A percentile compares a stretch with the other conserved stretches of the same genome.
Conservation (phyloP, 2,888 invertebrate genomes). For the Alcis repandata region DNA sequence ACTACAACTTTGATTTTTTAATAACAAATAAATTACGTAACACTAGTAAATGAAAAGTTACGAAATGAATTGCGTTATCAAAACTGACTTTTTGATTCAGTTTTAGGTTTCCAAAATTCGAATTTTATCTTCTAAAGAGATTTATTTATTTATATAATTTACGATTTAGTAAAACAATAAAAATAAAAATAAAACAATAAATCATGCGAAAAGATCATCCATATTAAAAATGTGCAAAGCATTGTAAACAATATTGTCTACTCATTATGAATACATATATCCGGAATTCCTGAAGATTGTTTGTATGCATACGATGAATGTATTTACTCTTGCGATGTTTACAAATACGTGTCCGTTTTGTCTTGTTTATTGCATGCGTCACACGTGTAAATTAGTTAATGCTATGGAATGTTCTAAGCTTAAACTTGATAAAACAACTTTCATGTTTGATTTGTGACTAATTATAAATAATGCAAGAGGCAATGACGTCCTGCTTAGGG, state of each 20-base stretch:
- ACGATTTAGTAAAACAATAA: neutral
- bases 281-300: slow-evolving; percentile 16
- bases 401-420: neutral
- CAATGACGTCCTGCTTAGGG: neutral
- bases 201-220: slow-evolving; percentile 1
- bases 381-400: neutral
- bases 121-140: too few relatives aligned
- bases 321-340: slow-evolving; percentile 17
- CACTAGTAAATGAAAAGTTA: too few relatives aligned
- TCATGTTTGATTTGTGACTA: neutral
- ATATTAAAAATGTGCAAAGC: neutral
- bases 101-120: too few relatives aligned
- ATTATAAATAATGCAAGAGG: neutral
- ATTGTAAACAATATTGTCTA: slow-evolving; percentile 13
- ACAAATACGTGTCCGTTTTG: slow-evolving; percentile 9
- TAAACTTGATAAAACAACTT: neutral
- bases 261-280: slow-evolving; percentile 11
- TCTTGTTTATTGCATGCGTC: neutral
- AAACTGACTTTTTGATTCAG: too few relatives aligned
- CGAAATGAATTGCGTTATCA: too few relatives aligned
- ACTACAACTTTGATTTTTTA: too few relatives aligned
- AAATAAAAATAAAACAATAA: too few relatives aligned
- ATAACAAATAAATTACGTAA: too few relatives aligned
- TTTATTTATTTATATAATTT: neutral
- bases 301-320: slow-evolving; percentile 23